Conservation (phyloP, 2,888 invertebrate genomes). For the Xanthorhoe spadicearia region DNA sequence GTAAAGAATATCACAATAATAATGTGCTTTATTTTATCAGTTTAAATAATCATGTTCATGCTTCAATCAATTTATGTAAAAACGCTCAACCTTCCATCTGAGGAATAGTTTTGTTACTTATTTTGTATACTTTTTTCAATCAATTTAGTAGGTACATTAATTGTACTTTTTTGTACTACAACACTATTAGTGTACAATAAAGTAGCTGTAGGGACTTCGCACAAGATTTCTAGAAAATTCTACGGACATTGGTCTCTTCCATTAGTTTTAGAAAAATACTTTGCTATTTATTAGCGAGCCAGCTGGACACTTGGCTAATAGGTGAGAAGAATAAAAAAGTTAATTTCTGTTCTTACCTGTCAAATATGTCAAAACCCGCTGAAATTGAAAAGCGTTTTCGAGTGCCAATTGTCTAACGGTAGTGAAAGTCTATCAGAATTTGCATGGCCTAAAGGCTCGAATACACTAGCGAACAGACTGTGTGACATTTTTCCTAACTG, state of each 20-base stretch:
- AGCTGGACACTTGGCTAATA: not conserved
- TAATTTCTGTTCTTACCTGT: not conserved
- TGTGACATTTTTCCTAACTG: too few species aligned
- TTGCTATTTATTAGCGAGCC: not conserved
- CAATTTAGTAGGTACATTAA: constrained; percentile 10
- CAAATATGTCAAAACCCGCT: not conserved
- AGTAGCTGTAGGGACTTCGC: constrained; percentile 12
- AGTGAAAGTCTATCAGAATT: not conserved
- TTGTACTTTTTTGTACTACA: constrained; percentile 2
- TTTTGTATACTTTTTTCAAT: constrained; percentile 46
- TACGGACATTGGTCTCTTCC: not conserved
- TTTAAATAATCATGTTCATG: not conserved
- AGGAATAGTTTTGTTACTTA: constrained; percentile 6
- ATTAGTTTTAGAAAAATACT: not conserved
- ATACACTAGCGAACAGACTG: too few species aligned
- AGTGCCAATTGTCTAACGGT: not conserved
- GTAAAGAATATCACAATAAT: not conserved
- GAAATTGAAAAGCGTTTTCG: not conserved
- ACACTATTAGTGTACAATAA: constrained; percentile 16
- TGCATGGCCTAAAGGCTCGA: not conserved
- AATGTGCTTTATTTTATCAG: not conserved
- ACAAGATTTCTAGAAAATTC: not conserved
- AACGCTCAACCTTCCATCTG: not conserved
- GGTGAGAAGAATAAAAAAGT: not conserved
- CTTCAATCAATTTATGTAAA: constrained; percentile 3